A percentile compares a stretch with the other conserved stretches of the same genome.
These are phyloP conservation scores for Piscicola geometra DNA, from an alignment of 2,888 invertebrate species.

Conservation along the genomic window DNA sequence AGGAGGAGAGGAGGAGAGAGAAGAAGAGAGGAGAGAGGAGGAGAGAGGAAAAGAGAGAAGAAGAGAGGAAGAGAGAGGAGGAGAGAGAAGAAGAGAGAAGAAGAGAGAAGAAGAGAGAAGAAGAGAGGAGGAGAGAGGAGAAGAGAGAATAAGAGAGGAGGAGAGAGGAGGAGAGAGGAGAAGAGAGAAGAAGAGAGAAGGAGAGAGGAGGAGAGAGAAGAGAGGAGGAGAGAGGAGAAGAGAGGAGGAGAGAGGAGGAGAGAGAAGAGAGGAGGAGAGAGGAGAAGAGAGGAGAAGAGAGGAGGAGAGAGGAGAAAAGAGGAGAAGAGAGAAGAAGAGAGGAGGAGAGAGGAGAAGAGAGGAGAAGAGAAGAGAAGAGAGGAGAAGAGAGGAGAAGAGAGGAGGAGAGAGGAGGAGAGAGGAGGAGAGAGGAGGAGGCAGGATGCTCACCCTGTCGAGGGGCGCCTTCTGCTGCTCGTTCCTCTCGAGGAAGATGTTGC, in stretches of 20 bases:
- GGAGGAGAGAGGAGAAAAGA: not conserved
- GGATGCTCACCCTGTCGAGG: slow-evolving; percentile 39
- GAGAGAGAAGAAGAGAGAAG: too few relatives aligned
- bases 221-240: not conserved
- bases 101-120: too few relatives aligned
- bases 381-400: not conserved
- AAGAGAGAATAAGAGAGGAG: not conserved
- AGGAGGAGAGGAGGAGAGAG: not conserved
- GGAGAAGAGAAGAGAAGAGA: not conserved
- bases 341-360: not conserved
- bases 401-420: not conserved
- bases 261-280: too few relatives aligned
- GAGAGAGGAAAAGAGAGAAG: not conserved
- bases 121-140: not conserved
- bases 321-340: not conserved
- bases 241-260: not conserved
- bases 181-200: not conserved
- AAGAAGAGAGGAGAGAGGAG: not conserved
- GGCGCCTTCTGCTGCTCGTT: slow-evolving; percentile 35
- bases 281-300: too few relatives aligned
- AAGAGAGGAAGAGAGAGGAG: not conserved
- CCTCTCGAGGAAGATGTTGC: slow-evolving; percentile 50
- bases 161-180: not conserved
- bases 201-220: not conserved
- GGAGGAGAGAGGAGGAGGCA: not conserved